Evolutionary conservation across 2,888 invertebrate genomes (phyloP).

Genomic region (Herminia tarsipennalis): DNA sequence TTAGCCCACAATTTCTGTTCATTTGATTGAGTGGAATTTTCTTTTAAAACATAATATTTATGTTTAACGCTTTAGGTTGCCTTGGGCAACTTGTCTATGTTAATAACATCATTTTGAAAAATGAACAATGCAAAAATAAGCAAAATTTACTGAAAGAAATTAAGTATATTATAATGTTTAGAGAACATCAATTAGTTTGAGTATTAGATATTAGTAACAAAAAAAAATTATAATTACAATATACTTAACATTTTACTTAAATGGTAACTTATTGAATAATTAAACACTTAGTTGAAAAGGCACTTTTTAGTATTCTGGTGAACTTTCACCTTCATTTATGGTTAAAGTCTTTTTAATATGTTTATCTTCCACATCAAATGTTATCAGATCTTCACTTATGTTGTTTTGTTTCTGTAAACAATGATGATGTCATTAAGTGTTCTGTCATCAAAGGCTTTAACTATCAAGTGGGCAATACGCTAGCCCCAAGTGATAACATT

Average conservation of each 20-base stretch:
- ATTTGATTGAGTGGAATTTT: too few species aligned
- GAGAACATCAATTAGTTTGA: constrained; percentile 17
- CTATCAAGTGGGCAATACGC: too few species aligned
- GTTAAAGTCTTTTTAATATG: constrained; percentile 61
- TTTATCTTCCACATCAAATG: constrained; percentile 75
- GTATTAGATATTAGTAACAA: constrained; percentile 35
- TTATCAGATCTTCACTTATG: constrained; percentile 69
- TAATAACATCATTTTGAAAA: background rate
- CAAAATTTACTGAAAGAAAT: constrained; percentile 17
- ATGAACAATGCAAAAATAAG: constrained; percentile 12
- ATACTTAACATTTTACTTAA: constrained; percentile 25
- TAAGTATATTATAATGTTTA: constrained; percentile 12
- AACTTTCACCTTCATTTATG: constrained; percentile 72
- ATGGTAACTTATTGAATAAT: constrained; percentile 63
- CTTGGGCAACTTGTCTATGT: too few species aligned
- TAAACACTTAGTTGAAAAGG: constrained; percentile 57
- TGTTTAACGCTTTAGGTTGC: too few species aligned
- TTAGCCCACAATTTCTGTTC: too few species aligned
- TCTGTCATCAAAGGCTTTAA: too few species aligned
- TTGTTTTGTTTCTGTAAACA: constrained; percentile 68
- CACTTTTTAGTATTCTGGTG: constrained; percentile 77
- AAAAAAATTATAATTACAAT: constrained; percentile 28
- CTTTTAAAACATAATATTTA: too few species aligned
- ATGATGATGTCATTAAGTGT: background rate
- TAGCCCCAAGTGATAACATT: too few species aligned